Evolutionary conservation across 2,797 vertebrate genomes (phyloP), one percentile per base, ranked within the genome.

Genomic region (Microctenopoma stevenorrisi): DNA sequence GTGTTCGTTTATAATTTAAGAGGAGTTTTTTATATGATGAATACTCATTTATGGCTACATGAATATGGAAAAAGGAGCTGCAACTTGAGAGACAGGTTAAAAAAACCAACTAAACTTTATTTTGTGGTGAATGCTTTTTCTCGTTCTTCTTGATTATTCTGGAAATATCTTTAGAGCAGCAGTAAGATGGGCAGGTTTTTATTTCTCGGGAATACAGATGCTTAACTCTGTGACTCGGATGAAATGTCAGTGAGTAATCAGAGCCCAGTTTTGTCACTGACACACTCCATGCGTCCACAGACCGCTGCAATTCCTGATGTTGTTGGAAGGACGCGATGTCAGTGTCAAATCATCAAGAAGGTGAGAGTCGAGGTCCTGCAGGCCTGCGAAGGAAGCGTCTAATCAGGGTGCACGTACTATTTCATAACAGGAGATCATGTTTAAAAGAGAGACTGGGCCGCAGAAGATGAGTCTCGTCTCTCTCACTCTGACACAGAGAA

Each of bases 361-460:
- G 64, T 64, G 72, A 78, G 49, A 35, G 76, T 70, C 74, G 72
- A 85, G 48, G 71, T 58, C 74, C 30, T 33, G 3, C 75, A 72
- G 67, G 68, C 70, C 59, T 0, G 37, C 70, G 55, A 26, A 77
- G 86, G 89, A 92, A 90, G 74, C 15, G 0, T 88, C 88, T 80
- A 83, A 85, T 89, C 86, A 82, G 79, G 59, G 74, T 59, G 4
- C 73, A 74, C 76, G 53, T 78, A 77, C 78, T 80, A 67, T 50
- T 71, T 85, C 77, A 85, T 84, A 82, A 83, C 88, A 84, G 83
- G 40, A 81, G 89, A 87, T 86, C 70, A 13, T 56, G 79, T 94
- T 92, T 87, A 92, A 79, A 70, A 66, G 54, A 38, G 72, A 76
- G 81, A 86, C 83, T 53, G 83, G 64, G 78, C 86, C 50, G 72